These are phyloP conservation scores for Echinarachnius parma DNA, from an alignment of 53 echinoderm and acorn worm genomes.

Conservation along the genomic window DNA sequence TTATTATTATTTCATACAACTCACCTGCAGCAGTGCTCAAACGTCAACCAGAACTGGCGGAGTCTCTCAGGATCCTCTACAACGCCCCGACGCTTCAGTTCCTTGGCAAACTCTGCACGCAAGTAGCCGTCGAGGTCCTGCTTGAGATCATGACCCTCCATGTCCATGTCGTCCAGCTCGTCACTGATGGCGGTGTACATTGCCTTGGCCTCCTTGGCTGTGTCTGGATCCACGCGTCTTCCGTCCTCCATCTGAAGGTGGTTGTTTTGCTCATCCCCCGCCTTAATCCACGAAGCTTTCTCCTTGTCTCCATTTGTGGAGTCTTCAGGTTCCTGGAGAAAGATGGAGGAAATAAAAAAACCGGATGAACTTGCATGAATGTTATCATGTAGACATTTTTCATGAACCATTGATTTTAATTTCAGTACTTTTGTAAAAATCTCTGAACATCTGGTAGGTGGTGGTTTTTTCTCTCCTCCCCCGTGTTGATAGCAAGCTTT, in stretches of 20 bases:
- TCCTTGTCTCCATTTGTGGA: too few relatives aligned
- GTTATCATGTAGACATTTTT: too few relatives aligned
- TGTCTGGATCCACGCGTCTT: not conserved
- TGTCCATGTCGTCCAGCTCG: not conserved
- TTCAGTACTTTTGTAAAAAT: too few relatives aligned
- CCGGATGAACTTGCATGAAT: too few relatives aligned
- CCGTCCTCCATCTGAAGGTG: not conserved
- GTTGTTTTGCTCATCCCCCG: not conserved
- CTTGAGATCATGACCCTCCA: not conserved
- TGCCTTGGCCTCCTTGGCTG: not conserved
- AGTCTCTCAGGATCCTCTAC: not conserved
- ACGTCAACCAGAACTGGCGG: conserved; percentile 19
- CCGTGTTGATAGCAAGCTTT: too few relatives aligned
- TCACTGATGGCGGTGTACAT: not conserved
- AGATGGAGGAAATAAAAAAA: too few relatives aligned
- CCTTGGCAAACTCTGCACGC: not conserved
- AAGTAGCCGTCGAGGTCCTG: not conserved
- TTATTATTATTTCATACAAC: too few relatives aligned
- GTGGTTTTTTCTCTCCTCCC: too few relatives aligned
- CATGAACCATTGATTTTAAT: too few relatives aligned
- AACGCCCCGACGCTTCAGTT: not conserved
- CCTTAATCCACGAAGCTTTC: too few relatives aligned
- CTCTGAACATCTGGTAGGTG: too few relatives aligned
- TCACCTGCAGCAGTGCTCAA: conserved; percentile 18
- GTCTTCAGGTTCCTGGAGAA: too few relatives aligned